Percentiles rank a stretch among this genome's conserved stretches.
Evolutionary conservation across 2,888 invertebrate genomes (phyloP).

Genomic region (Arge pagana): DNA sequence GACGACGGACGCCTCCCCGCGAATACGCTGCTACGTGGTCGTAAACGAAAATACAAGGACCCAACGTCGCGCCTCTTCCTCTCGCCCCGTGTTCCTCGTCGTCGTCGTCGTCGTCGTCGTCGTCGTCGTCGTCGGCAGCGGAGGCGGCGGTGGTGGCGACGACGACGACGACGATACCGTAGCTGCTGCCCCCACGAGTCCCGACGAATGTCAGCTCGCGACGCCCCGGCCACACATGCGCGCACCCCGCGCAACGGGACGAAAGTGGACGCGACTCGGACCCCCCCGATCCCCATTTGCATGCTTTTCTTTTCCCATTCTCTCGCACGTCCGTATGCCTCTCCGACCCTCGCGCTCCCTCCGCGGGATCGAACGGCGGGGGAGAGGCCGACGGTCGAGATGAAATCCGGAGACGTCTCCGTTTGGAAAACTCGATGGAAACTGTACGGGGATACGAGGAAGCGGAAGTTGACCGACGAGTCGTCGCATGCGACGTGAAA

Average conservation of each 20-base stretch:
- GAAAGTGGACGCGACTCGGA: slow-evolving; percentile 37
- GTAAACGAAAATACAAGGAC: slow-evolving; percentile 35
- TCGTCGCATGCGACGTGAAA: too few relatives aligned
- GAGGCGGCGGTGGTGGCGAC: too few relatives aligned
- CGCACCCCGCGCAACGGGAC: slow-evolving; percentile 37
- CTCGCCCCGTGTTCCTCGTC: slow-evolving; percentile 33
- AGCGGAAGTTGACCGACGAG: too few relatives aligned
- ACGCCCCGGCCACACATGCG: neutral
- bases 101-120: too few relatives aligned
- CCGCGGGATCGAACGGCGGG: too few relatives aligned
- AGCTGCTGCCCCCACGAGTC: slow-evolving; percentile 6
- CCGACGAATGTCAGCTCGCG: neutral
- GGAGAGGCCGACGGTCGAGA: too few relatives aligned
- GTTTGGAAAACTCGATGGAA: too few relatives aligned
- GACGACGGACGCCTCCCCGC: slow-evolving; percentile 35
- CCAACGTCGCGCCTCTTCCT: slow-evolving; percentile 28
- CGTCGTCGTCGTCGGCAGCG: too few relatives aligned
- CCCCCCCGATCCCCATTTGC: slow-evolving; percentile 43
- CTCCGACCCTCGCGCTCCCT: neutral
- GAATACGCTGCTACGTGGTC: slow-evolving; percentile 35
- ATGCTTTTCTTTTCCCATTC: slow-evolving; percentile 38
- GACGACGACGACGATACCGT: too few relatives aligned
- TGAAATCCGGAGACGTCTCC: too few relatives aligned
- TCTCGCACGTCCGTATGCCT: slow-evolving; percentile 31
- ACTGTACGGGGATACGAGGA: too few relatives aligned